A percentile compares a stretch with the other conserved stretches of the same genome.
phyloP scores from a whole-genome alignment of 2,888 invertebrate genomes.

The Plagiodera versicolora region DNA sequence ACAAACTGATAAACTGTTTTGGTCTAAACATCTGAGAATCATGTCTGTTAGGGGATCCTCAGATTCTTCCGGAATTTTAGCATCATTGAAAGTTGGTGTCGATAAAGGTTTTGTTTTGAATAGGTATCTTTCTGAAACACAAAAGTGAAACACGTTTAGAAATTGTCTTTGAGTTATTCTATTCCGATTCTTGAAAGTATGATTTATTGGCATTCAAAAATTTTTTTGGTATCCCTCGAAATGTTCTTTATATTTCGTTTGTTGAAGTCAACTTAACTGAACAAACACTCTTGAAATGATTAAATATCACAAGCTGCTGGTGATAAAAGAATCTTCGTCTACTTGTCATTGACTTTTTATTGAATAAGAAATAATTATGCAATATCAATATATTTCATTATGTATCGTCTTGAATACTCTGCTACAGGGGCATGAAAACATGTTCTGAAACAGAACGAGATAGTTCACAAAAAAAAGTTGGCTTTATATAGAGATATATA shows the following conservation, averaged over 20 bases:
- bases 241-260: no score
- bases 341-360: not conserved
- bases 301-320: no score
- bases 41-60: constrained; percentile 3
- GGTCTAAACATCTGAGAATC: constrained; percentile 12
- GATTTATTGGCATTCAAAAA: no score
- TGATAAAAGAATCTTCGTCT: not conserved
- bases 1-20: constrained; percentile 14
- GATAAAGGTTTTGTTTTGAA: constrained; percentile 16
- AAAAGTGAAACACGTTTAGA: no score
- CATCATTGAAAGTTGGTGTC: not conserved
- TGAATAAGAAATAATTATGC: not conserved
- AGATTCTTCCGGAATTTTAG: not conserved
- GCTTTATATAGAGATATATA: no score
- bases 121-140: constrained; percentile 24
- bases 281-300: no score
- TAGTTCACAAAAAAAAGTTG: not conserved
- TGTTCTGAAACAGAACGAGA: not conserved
- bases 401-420: no score
- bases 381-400: no score
- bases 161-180: no score
- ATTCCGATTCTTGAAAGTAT: not conserved
- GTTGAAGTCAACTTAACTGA: no score
- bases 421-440: not conserved
- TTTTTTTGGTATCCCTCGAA: no score